phyloP scores from a whole-genome alignment of 2,888 invertebrate species.

The Euzetes globulus region DNA sequence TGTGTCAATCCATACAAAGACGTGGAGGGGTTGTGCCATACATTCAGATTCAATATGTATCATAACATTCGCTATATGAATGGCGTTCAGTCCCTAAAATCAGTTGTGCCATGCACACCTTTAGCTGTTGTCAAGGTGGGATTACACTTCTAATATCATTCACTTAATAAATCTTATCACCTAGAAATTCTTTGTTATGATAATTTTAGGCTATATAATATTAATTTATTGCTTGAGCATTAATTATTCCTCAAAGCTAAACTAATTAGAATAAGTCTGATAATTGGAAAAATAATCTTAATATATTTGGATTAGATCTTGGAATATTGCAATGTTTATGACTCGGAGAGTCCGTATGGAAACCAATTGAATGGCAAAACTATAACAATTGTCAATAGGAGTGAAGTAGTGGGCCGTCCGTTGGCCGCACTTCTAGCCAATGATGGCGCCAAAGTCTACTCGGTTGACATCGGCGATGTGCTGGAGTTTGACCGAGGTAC shows the following conservation, averaged over 20 bases:
- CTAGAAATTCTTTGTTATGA: no score
- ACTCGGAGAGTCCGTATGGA: slow-evolving; percentile 33
- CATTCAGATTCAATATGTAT: slow-evolving; percentile 38
- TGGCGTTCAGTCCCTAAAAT: slow-evolving; percentile 32
- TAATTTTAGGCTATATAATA: no score
- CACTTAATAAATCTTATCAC: no score
- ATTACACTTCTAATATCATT: no score
- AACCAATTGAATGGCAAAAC: slow-evolving; percentile 35
- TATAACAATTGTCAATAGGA: slow-evolving; percentile 36
- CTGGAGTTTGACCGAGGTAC: slow-evolving; percentile 33
- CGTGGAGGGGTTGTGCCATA: slow-evolving; percentile 37
- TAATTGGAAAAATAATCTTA: no score
- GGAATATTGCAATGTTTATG: slow-evolving; percentile 34
- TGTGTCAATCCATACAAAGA: slow-evolving; percentile 37
- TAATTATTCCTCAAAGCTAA: no score
- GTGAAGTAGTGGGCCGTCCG: slow-evolving; percentile 37
- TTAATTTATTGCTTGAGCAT: no score
- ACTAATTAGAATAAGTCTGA: no score
- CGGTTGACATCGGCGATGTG: slow-evolving; percentile 32
- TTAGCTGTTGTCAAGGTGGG: slow-evolving; percentile 36
- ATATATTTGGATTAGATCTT: slow-evolving; percentile 28
- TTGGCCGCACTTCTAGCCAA: slow-evolving; percentile 37
- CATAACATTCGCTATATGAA: slow-evolving; percentile 35
- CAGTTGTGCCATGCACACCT: slow-evolving; percentile 37
- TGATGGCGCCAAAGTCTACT: slow-evolving; percentile 36